Base-by-base conservation (phyloP, 2,888 invertebrate species). In the Pachycephus smyrnensis region DNA sequence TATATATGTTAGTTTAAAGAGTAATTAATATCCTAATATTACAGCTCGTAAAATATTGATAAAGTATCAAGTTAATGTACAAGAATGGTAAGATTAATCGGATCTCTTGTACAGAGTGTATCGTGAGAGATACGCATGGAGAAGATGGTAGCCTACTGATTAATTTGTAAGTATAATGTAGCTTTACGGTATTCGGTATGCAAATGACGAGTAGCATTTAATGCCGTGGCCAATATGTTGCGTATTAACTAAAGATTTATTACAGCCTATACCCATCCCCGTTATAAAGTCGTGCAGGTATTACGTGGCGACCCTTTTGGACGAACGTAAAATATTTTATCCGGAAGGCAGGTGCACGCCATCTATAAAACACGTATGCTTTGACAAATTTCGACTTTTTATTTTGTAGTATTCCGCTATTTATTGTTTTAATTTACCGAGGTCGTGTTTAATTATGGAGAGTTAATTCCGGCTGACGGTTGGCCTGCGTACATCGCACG, bases 351-450 rank as follows among this genome's bases (percentile, higher is more conserved):
- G 71, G 71, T 71, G 71, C 71, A 33, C 15, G 33, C 33, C 31
- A 32, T 33, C 32, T 71, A 71, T 71, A 31, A 31, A 71, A 33
- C 71, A 71, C 32, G 71, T 33, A 33, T 71, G 71, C 33, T 33
- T 32, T 31, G 71, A 31, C 32, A 32, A 71, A 32, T 15, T 33
- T 31, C 11, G 2, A 33, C 71, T 71, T 71, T 71, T 71, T 71
- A 31, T 71, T 32, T 33, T 33, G 71, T 32, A 71, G 71, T 33
- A 71, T 33, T 71, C 79, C 77, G 80, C 86, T 89, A 90, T 90
- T 90, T 89, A 90, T 90, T 84, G 90, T 90, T 90, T 91, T 89
- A 91, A 91, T 91, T 90, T 87, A 89, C 85, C 88, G 84, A 79
- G 85, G 80, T 85, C 83, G 85, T 86, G 88, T 89, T 90, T 90